Base-by-base conservation (phyloP, 1,140 invertebrate species). In the Stegodyphus dumicola region DNA sequence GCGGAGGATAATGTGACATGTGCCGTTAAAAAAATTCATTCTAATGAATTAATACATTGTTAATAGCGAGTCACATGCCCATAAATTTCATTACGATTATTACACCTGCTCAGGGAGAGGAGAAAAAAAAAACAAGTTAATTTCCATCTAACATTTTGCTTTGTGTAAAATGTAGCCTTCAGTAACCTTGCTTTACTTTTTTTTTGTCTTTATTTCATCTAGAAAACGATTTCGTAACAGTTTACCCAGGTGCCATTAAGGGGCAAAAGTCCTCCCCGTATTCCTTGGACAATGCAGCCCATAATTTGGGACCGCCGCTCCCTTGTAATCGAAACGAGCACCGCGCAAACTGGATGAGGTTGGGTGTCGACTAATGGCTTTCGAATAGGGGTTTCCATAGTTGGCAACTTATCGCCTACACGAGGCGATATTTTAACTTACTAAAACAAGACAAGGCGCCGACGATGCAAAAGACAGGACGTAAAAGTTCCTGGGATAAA, bases 241-340 rank as follows among this genome's bases (percentile, higher is more conserved):
- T 80, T 80, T 80, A 60, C 53, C 67, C 67, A 71, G 67, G 78
- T 80, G 67, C 54, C 78, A 80, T 80, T 80, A 80, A 70, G 78
- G 78, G 78, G 78, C 78, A 80, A 71, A 80, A 51, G 78, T 33
- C 33, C 78, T 60, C 78, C 78, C 78, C 54, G 49, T 71, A 15
- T 54, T 80, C 71, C 66, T 17, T 67, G 51, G 65, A 80, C 78
- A 80, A 80, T 73, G 78, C 69, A 71, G 65, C 17, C 78, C 78
- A n/a, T 80, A 80, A 80, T 80, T 80, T 80, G 65, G 67, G 67
- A 49, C 66, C 66, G 67, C 78, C 67, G 78, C 67, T 80, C 78
- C 77, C 78, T 80, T 80, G 53, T 80, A 80, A 80, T 80, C 18
- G 78, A 80, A 80, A 71, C 78, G 51, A 80, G 78, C n/a, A 51